Evolutionary conservation across 2,113 vertebrate species (phyloP), one percentile per base, ranked within the genome.

Genomic region (Cynopterus brachyotis): DNA sequence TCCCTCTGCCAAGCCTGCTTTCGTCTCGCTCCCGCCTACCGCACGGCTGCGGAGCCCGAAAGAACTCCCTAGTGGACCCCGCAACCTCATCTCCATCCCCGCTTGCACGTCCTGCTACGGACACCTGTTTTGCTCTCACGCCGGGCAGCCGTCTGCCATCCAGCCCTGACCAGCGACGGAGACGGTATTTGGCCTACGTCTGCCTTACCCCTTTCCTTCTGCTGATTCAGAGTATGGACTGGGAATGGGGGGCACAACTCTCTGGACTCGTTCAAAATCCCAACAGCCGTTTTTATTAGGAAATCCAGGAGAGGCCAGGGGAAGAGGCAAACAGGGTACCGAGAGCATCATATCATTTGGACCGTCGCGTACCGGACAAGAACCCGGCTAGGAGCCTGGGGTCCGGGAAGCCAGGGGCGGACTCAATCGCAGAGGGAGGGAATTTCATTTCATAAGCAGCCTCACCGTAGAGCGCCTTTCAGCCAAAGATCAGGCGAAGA

Each of bases 31-130:
- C 42, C 28, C 40, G 30, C 17, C 60, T 16, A 1, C 2, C 0
- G 20, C 4, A 1, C 2, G 0, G 20, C 4, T 20, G 0, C 0
- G 24, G 47, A 45, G 26, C 67, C 12, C 30, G 15, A 9, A 15
- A 69, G 60, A 78, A 17, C 55, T 37, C 64, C 22, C 9, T 12
- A 35, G 2, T 1, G n/a, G 64, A 24, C 13, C 72, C 69, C 15
- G 22, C 50, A 50, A 3, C 3, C 24, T 30, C 5, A 1, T 12
- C 47, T 62, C 24, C 50, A 0, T 19, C 91, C 35, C 9, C 19
- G 26, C n/a, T 17, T 22, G n/a, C 59, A 42, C 45, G 57, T 67
- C 42, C 11, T 11, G 47, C n/a, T 5, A 15, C 11, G 53, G 69
- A 79, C 55, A 26, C 50, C 66, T 20, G 17, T 2, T 59, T n/a